These are phyloP conservation scores for Oceanodroma tethys DNA, from an alignment of 2,113 vertebrate species.

Conservation along the genomic window DNA sequence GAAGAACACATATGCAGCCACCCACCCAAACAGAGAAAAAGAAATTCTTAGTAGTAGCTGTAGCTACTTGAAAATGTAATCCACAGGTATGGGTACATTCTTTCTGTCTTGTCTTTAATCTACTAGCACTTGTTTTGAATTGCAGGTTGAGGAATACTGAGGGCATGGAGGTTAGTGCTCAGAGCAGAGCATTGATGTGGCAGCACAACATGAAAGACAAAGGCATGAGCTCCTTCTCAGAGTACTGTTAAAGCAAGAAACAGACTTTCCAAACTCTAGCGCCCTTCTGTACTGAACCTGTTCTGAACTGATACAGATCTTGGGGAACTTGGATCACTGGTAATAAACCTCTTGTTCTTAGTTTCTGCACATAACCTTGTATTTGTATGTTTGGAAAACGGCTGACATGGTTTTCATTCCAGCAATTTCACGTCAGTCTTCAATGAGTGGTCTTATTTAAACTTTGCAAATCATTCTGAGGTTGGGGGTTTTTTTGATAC, in stretches of 20 bases:
- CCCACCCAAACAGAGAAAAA: not conserved
- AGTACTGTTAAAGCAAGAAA: not conserved
- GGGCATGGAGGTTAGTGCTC: not conserved
- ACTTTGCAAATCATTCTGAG: not conserved
- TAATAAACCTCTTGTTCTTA: not conserved
- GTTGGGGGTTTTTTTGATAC: not conserved
- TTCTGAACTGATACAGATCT: no score
- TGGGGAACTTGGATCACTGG: not conserved
- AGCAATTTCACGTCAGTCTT: not conserved
- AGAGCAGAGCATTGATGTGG: not conserved
- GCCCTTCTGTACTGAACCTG: not conserved
- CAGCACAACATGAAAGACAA: not conserved
- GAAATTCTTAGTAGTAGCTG: not conserved
- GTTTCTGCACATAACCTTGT: not conserved
- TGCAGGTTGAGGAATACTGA: slow-evolving; percentile 21
- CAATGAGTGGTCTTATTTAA: not conserved
- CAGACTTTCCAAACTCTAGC: not conserved
- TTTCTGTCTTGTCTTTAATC: slow-evolving; percentile 21
- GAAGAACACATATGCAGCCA: not conserved
- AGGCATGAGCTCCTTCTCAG: not conserved
- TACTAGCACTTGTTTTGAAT: not conserved
- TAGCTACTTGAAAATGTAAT: not conserved
- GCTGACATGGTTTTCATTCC: not conserved
- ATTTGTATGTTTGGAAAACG: not conserved
- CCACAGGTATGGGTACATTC: not conserved